Evolutionary conservation across 2,888 invertebrate genomes (phyloP).

Genomic region (Drosophila austrosaltans): DNA sequence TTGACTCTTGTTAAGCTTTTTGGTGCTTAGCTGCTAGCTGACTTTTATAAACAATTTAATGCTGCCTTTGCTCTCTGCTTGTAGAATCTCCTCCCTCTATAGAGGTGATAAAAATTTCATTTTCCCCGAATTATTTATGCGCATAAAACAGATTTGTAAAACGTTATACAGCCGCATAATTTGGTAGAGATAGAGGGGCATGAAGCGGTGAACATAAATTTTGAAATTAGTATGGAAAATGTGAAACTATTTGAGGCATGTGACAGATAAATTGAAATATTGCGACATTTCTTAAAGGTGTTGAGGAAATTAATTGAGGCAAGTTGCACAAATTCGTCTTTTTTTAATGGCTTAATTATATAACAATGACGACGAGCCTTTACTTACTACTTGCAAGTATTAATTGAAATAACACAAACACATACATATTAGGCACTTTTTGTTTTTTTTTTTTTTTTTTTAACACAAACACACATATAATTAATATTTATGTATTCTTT

Average conservation of each 20-base stretch:
- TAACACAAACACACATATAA: conserved; percentile 15
- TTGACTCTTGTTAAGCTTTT: conserved; percentile 51
- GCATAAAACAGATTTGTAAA: conserved; percentile 51
- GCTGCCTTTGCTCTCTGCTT: conserved; percentile 22
- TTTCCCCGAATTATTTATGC: conserved; percentile 48
- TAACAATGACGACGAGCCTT: background rate
- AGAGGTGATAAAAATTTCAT: conserved; percentile 52
- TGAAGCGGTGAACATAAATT: conserved; percentile 45
- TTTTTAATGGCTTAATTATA: conserved; percentile 8
- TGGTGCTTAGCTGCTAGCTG: conserved; percentile 33
- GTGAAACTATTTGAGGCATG: conserved; percentile 50
- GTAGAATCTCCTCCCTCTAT: conserved; percentile 27
- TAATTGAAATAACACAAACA: conserved; percentile 22
- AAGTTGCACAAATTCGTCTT: conserved; percentile 7
- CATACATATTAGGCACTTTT: no score
- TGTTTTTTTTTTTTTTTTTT: no score
- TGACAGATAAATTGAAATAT: conserved; percentile 59
- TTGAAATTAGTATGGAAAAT: conserved; percentile 49
- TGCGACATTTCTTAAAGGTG: conserved; percentile 67
- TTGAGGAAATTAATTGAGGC: conserved; percentile 62
- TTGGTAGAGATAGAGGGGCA: background rate
- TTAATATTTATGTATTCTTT: conserved; percentile 18
- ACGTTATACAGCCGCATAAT: background rate
- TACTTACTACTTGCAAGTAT: conserved; percentile 21
- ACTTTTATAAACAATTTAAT: conserved; percentile 61